Conservation (phyloP, 2,797 vertebrate genomes). For the Microcaecilia unicolor region DNA sequence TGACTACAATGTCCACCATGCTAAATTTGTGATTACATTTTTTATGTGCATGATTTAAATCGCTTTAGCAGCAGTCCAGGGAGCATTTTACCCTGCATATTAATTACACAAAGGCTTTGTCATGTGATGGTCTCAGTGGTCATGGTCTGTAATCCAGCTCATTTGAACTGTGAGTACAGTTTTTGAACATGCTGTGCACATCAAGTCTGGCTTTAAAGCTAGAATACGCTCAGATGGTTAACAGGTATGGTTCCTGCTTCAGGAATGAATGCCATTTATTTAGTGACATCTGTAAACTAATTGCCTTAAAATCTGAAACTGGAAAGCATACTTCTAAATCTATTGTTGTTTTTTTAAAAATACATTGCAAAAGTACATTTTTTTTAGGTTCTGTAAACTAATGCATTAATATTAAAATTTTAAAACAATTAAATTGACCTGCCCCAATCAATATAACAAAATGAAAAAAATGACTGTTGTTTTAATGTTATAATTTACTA, state of each 20-base stretch:
- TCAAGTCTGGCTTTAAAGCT: conserved; percentile 56
- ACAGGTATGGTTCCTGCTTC: conserved; percentile 66
- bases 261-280: conserved; percentile 70
- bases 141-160: conserved; percentile 82
- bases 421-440: conserved; percentile 5
- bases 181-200: conserved; percentile 76
- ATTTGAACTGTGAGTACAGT: conserved; percentile 71
- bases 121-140: conserved; percentile 70
- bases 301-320: conserved; percentile 42
- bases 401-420: conserved; percentile 6
- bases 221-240: conserved; percentile 59
- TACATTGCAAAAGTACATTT: conserved; percentile 1
- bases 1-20: conserved; percentile 85
- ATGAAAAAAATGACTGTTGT: too few species aligned
- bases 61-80: conserved; percentile 77
- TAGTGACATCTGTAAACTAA: conserved; percentile 61
- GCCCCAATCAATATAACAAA: too few species aligned
- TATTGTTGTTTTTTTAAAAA: too few species aligned
- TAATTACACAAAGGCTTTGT: conserved; percentile 91
- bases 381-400: conserved; percentile 8
- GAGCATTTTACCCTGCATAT: conserved; percentile 92
- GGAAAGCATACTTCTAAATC: conserved; percentile 38
- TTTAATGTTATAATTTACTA: too few species aligned
- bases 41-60: conserved; percentile 85
- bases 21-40: conserved; percentile 87